Evolutionary conservation across 2,888 invertebrate species (phyloP).

Genomic region (Leptinotarsa tumamoca): DNA sequence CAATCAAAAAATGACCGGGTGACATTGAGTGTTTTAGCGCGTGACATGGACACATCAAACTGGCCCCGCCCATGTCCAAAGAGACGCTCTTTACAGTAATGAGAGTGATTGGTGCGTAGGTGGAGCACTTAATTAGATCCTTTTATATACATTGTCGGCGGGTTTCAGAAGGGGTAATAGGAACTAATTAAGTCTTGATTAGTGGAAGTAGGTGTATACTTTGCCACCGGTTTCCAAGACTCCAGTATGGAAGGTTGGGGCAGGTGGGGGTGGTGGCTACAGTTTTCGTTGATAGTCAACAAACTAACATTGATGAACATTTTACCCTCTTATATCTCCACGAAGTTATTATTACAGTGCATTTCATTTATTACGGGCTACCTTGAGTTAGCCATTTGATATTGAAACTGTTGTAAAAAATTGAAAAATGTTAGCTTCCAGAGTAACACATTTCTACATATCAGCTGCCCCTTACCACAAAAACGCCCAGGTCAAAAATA

Average conservation of each 20-base stretch:
- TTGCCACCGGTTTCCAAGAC: background rate
- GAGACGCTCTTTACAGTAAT: constrained; percentile 62
- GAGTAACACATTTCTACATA: too few species aligned
- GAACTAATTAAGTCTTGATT: background rate
- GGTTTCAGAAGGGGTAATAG: background rate
- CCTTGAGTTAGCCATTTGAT: too few species aligned
- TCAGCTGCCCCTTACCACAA: too few species aligned
- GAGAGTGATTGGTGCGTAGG: constrained; percentile 61
- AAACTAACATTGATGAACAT: too few species aligned
- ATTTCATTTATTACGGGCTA: too few species aligned
- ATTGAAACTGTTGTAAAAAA: too few species aligned
- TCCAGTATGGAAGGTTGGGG: background rate
- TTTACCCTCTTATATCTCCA: too few species aligned
- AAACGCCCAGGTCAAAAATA: too few species aligned
- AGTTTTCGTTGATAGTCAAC: background rate
- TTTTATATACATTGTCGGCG: constrained; percentile 7
- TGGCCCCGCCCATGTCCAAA: constrained; percentile 59
- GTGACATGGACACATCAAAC: constrained; percentile 61
- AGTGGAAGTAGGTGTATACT: background rate
- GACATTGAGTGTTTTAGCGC: constrained; percentile 55
- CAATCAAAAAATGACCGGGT: constrained; percentile 57
- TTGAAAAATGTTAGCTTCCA: too few species aligned
- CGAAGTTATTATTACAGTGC: too few species aligned
- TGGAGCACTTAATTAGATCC: constrained; percentile 63
- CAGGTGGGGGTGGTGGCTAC: background rate